Percentiles rank a stretch among this genome's conserved stretches.
Evolutionary conservation across 2,888 invertebrate genomes (phyloP).

Genomic region (Sphaeridia pumilis): DNA sequence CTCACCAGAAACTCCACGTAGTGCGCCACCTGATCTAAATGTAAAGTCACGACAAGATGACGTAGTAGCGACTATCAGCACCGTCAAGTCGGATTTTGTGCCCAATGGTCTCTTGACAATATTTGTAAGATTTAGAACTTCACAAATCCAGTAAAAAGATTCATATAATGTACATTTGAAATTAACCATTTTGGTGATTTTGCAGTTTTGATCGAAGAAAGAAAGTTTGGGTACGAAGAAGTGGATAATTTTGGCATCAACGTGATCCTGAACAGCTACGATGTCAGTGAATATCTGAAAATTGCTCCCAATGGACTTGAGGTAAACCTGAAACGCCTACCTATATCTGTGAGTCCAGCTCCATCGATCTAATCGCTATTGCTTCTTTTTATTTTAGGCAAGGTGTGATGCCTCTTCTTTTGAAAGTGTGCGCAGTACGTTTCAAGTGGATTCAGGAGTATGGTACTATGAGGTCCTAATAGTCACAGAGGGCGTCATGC

Average conservation of each 20-base stretch:
- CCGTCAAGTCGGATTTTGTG: conserved; percentile 83
- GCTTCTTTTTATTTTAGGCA: conserved; percentile 56
- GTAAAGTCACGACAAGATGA: too few species aligned
- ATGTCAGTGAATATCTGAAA: conserved; percentile 88
- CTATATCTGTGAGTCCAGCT: too few species aligned
- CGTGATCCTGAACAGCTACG: conserved; percentile 76
- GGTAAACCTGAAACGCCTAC: too few species aligned
- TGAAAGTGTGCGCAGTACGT: conserved; percentile 85
- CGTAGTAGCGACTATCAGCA: conserved; percentile 53
- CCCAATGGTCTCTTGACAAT: conserved; percentile 86
- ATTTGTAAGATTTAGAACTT: too few species aligned
- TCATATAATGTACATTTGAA: too few species aligned
- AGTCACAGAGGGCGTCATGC: conserved; percentile 88
- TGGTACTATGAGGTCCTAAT: conserved; percentile 88
- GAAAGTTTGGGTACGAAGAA: conserved; percentile 64
- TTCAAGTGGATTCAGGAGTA: conserved; percentile 65
- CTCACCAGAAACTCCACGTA: too few species aligned
- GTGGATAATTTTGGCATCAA: conserved; percentile 63
- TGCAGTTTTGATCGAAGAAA: conserved; percentile 55
- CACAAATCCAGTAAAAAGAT: too few species aligned
- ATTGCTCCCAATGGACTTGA: conserved; percentile 81
- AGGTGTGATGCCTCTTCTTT: conserved; percentile 85
- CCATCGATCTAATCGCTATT: too few species aligned
- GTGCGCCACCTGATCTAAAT: too few species aligned
- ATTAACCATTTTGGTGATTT: conserved; percentile 23